Base-by-base conservation (phyloP, 2,888 invertebrate species). In the Linnaemya vulpina region DNA sequence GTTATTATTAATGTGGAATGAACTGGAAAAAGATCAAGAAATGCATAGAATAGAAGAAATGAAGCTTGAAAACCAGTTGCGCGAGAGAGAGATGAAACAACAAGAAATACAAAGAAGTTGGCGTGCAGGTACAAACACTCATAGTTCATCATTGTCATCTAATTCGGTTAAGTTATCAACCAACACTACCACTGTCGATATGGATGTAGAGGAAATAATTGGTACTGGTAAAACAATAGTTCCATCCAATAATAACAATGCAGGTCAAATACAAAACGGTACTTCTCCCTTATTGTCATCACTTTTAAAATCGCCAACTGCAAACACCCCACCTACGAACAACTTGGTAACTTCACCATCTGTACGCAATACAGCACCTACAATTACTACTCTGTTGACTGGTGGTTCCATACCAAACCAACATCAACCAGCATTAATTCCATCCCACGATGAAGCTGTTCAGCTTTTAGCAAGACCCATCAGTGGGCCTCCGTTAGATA, bases 251-350 rank as follows among this genome's bases (percentile, higher is more conserved):
- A 65, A 30, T 76, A 86, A 20, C 73, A 79, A 17, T 65, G 25
- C 74, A 43, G 51, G 13, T 51, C 74, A 68, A 70, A 43, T 79
- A 0, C 84, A 87, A 87, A 63, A 86, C 67, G 94, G 94, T 0
- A 93, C 95, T 0, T 95, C 95, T 0, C 97, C 97, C 0, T 92
- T 98, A 58, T 93, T 98, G 63, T 97, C 97, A 10, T 97, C 97
- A 62, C 93, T 98, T 49, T 93, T 98, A 7, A 97, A 97, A 91
- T 96, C 95, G 60, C 89, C 90, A 3, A 87, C 88, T 4, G 77
- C 89, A 25, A 86, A 55, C 7, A 83, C 89, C 4, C 49, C 88
- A 13, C 4, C 63, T 15, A 49, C 87, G 22, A 88, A 88, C 0
- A 55, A 63, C 13, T 10, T 30, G 46, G 62, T 35, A 4, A 49